Evolutionary conservation across 1,140 invertebrate species (phyloP), one percentile per base, ranked within the genome.

Genomic region (Apis cerana): DNA sequence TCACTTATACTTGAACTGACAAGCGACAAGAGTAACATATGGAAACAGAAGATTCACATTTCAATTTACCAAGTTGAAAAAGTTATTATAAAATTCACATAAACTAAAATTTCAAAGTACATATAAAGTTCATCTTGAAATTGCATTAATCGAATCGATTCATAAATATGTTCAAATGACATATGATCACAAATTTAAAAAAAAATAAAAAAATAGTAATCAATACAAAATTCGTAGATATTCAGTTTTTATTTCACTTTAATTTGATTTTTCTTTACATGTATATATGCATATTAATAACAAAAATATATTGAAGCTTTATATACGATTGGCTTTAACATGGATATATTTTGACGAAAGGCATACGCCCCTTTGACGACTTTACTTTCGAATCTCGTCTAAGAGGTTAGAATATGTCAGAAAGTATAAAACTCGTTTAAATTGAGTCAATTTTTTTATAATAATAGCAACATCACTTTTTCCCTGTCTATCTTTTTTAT

Each of bases 381-480:
- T 87, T 70, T 75, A 83, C 85, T 86, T 87, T 87, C 85, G 71
- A 87, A 86, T 87, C 85, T 83, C 76, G 85, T 86, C 65, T 71
- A 78, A 64, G 85, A 86, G 80, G 81, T 87, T 86, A 71, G 71
- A 62, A 82, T 17, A 48, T n/a, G 67, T 71, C 72, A 78, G 74
- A 33, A 84, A 76, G 75, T 87, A 77, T 70, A 87, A 87, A 68
- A 87, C 81, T 50, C 64, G 15, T n/a, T 10, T 1, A 10, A n/a
- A 74, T 68, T 56, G 56, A 8, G 52, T 52, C 33, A 56, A 82
- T 77, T 79, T 67, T 62, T n/a, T 50, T 27, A 71, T 67, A 69
- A 12, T 12, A 10, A 0, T 19, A 27, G 9, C 21, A 13, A 43
- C 59, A 19, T 43, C 33, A 43, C 4, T 43, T 43, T 43, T 43